phyloP scores from a whole-genome alignment of 1,140 invertebrate species.

The Heliconius hermathena region DNA sequence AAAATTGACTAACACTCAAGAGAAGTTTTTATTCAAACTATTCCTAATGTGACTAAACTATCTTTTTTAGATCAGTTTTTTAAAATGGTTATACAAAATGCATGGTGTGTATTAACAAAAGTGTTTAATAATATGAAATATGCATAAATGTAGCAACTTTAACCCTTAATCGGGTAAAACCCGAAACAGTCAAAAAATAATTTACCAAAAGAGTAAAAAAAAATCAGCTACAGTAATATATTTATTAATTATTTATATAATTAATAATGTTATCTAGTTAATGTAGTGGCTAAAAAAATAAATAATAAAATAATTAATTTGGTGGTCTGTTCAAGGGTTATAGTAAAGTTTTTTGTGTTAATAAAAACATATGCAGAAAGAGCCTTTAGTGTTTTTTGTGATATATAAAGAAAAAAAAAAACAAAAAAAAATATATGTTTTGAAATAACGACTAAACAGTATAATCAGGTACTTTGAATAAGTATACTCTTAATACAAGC shows the following conservation, averaged over 20 bases:
- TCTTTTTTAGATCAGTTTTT: background rate
- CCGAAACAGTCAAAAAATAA: too few relatives aligned
- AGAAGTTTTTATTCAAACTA: too few relatives aligned
- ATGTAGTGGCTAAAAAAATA: too few relatives aligned
- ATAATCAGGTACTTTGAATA: background rate
- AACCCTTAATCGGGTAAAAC: background rate
- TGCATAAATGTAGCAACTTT: background rate
- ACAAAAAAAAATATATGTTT: slow-evolving; percentile 5
- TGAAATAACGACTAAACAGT: background rate
- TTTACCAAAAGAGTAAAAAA: too few relatives aligned
- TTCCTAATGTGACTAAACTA: background rate
- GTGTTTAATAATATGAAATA: background rate
- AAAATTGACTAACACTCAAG: background rate
- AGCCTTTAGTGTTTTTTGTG: slow-evolving; percentile 24
- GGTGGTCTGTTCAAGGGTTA: background rate
- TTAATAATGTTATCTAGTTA: too few relatives aligned
- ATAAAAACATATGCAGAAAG: background rate
- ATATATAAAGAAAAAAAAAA: slow-evolving; percentile 19
- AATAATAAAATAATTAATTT: too few relatives aligned
- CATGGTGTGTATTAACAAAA: background rate
- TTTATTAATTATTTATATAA: too few relatives aligned
- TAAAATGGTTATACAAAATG: too few relatives aligned
- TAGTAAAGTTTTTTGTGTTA: background rate
- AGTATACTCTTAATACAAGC: background rate
- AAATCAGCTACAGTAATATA: too few relatives aligned